Conservation (phyloP, 2,888 invertebrate genomes). For the Punctoribates punctum region DNA sequence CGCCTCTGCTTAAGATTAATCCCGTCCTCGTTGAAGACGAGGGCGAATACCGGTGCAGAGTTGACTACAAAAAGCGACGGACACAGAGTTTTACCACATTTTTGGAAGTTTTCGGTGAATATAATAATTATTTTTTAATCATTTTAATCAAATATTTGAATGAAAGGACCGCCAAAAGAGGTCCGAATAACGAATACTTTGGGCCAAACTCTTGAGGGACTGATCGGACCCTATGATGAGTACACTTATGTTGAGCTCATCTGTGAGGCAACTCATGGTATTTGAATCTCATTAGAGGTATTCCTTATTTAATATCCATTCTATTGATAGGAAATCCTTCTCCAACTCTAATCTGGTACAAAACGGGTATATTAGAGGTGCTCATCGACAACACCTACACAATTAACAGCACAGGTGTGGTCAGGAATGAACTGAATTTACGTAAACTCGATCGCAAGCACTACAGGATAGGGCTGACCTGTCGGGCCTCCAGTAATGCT, state of each 20-base stretch:
- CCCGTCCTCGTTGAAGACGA: conserved; percentile 82
- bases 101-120: conserved; percentile 79
- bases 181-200: conserved; percentile 78
- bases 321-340: conserved; percentile 46
- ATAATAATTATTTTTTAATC: neutral
- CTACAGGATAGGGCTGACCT: conserved; percentile 46
- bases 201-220: conserved; percentile 76
- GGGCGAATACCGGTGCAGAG: conserved; percentile 81
- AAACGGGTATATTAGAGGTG: conserved; percentile 27
- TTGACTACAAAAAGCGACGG: conserved; percentile 84
- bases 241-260: conserved; percentile 78
- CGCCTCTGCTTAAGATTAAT: conserved; percentile 59
- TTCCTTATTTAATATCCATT: neutral
- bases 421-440: conserved; percentile 46
- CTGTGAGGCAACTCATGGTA: conserved; percentile 81
- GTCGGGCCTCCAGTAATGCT: conserved; percentile 48
- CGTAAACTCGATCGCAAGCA: conserved; percentile 44
- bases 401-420: conserved; percentile 43
- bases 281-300: conserved; percentile 54
- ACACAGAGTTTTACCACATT: conserved; percentile 84
- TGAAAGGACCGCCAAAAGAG: conserved; percentile 75
- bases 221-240: conserved; percentile 78
- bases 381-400: conserved; percentile 46
- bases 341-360: conserved; percentile 46
- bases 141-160: neutral